Evolutionary conservation across 2,113 vertebrate genomes (phyloP).

Genomic region (Pelecanoides urinatrix): DNA sequence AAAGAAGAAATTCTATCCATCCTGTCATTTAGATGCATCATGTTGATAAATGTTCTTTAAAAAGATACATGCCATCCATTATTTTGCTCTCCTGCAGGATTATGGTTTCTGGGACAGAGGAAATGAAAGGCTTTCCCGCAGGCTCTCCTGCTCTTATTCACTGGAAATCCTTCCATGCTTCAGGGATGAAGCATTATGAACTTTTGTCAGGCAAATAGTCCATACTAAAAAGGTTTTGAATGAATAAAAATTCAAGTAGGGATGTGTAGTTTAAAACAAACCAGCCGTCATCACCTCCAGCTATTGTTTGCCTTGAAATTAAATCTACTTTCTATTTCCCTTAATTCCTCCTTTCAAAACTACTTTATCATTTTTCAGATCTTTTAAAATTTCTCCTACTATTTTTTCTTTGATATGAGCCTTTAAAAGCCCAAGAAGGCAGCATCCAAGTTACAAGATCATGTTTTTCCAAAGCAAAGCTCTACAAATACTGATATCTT

Average conservation of each 20-base stretch:
- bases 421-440: background rate
- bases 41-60: background rate
- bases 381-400: constrained; percentile 1
- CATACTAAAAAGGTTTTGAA: background rate
- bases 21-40: constrained; percentile 11
- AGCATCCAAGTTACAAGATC: background rate
- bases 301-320: constrained; percentile 43
- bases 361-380: constrained; percentile 24
- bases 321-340: constrained; percentile 16
- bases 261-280: constrained; percentile 26
- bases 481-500: background rate
- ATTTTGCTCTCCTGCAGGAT: constrained; percentile 43
- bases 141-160: constrained; percentile 6
- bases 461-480: background rate
- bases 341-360: constrained; percentile 29
- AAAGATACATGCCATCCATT: constrained; percentile 37
- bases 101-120: constrained; percentile 58
- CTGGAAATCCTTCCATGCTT: constrained; percentile 18
- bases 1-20: background rate
- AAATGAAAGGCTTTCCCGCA: constrained; percentile 70
- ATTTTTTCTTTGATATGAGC: background rate
- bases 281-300: constrained; percentile 24
- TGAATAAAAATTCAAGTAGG: constrained; percentile 15
- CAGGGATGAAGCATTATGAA: background rate
- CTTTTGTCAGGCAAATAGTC: background rate